phyloP scores from a whole-genome alignment of 2,113 vertebrate species.

The Struthidea cinerea region DNA sequence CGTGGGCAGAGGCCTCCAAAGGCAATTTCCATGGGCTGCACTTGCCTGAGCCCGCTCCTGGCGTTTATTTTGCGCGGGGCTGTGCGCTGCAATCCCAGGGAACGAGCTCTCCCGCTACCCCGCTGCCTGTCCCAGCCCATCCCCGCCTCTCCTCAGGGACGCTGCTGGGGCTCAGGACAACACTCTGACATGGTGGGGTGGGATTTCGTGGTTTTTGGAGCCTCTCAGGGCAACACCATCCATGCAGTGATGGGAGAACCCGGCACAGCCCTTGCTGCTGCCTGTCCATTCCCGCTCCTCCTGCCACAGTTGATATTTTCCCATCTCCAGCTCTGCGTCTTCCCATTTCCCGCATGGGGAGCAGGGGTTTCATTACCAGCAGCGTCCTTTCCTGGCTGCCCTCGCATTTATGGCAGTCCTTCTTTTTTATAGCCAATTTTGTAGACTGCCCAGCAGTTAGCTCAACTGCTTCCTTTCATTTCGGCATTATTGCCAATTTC shows the following conservation, averaged over 20 bases:
- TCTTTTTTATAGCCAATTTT: conserved; percentile 58
- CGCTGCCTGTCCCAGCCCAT: background rate
- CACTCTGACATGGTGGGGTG: background rate
- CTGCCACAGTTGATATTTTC: background rate
- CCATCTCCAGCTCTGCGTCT: background rate
- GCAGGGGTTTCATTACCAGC: conserved; percentile 37
- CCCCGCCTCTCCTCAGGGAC: background rate
- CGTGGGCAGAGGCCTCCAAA: background rate
- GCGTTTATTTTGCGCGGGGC: background rate
- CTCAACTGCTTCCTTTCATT: conserved; percentile 52
- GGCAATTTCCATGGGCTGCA: background rate
- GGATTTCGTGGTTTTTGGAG: background rate
- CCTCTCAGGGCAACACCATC: background rate
- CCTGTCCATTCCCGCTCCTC: accelerated
- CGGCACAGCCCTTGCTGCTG: background rate
- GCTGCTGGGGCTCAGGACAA: background rate
- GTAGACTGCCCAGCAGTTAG: conserved; percentile 58
- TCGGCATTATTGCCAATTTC: conserved; percentile 52
- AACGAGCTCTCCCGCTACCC: background rate
- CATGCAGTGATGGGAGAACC: background rate
- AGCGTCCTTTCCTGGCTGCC: conserved; percentile 33
- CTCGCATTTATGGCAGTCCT: conserved; percentile 47
- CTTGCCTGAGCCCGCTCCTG: background rate
- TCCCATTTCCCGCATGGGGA: conserved; percentile 10
- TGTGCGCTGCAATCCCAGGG: background rate